A percentile compares a stretch with the other conserved stretches of the same genome.
Evolutionary conservation across 2,888 invertebrate genomes (phyloP).

Genomic region (Acronicta leporina): DNA sequence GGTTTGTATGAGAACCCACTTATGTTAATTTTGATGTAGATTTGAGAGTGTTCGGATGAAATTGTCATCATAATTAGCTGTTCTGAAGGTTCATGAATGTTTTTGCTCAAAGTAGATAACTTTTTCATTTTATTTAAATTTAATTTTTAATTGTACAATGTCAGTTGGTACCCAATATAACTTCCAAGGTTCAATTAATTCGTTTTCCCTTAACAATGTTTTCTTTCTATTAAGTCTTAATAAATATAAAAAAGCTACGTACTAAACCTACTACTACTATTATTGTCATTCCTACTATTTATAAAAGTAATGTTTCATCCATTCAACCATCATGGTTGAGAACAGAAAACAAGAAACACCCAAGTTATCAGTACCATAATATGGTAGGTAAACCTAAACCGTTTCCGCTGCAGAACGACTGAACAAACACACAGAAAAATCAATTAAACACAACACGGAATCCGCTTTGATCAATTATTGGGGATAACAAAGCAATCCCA

Average conservation of each 20-base stretch:
- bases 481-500: conserved; percentile 41
- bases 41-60: conserved; percentile 25
- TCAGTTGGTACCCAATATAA: too few relatives aligned
- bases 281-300: too few relatives aligned
- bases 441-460: conserved; percentile 57
- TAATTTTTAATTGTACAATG: too few relatives aligned
- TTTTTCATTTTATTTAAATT: neutral
- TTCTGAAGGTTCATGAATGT: conserved; percentile 1
- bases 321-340: too few relatives aligned
- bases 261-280: too few relatives aligned
- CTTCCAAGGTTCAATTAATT: too few relatives aligned
- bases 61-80: conserved; percentile 18
- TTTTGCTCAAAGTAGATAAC: too few relatives aligned
- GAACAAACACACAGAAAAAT: conserved; percentile 46
- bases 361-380: conserved; percentile 4
- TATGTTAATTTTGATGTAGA: conserved; percentile 47
- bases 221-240: too few relatives aligned
- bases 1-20: conserved; percentile 58
- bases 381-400: conserved; percentile 23
- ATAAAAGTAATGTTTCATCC: too few relatives aligned
- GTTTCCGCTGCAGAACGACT: conserved; percentile 16
- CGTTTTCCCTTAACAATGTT: too few relatives aligned
- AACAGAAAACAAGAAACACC: too few relatives aligned
- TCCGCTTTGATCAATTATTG: conserved; percentile 62
- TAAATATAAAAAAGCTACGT: too few relatives aligned